Base-by-base conservation (phyloP, 2,113 vertebrate genomes). In the Drymodes brunneopygia region DNA sequence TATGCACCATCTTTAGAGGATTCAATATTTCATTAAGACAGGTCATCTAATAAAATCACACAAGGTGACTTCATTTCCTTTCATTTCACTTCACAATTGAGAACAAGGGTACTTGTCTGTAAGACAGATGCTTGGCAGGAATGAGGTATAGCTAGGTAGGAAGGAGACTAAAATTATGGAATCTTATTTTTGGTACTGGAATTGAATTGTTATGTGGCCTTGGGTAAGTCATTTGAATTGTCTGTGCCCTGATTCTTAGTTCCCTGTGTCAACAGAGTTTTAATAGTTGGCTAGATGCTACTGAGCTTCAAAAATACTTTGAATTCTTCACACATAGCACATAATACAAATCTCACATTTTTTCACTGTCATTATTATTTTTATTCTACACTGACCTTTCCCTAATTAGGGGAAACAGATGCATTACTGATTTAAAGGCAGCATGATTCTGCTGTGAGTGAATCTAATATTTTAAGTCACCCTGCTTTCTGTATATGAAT, bases 51-150 rank as follows among this genome's bases (percentile, higher is more conserved):
- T 71, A 95, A 93, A 93, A 96, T 71, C 60, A 74, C 36, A 64
- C 38, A 93, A 94, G 75, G 87, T 83, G 75, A 95, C 81, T 96
- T 91, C 15, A 83, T 94, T 95, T 94, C 90, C 92, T 90, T 80
- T 73, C 54, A 73, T 88, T 92, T 92, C 50, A 70, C 40, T 83
- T 81, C 75, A 74, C 67, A 40, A 12, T 53, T 51, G 75, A 92
- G 88, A 90, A 38, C 56, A 78, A 81, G 44, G 8, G 15, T 86
- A 90, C 89, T 93, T 92, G 74, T 96, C 85, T 93, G 8, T 25
- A 81, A 86, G 75, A 92, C 53, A 92, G 44, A 38, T 62, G 31
- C 31, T 92, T 90, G 84, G 38, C 74, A 94, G 51, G 33, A 95
- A 77, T 62, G 47, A 95, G 42, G 12, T 88, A 74, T 77, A 60